Evolutionary conservation across 2,888 invertebrate genomes (phyloP).

Genomic region (Branchellion lobata): DNA sequence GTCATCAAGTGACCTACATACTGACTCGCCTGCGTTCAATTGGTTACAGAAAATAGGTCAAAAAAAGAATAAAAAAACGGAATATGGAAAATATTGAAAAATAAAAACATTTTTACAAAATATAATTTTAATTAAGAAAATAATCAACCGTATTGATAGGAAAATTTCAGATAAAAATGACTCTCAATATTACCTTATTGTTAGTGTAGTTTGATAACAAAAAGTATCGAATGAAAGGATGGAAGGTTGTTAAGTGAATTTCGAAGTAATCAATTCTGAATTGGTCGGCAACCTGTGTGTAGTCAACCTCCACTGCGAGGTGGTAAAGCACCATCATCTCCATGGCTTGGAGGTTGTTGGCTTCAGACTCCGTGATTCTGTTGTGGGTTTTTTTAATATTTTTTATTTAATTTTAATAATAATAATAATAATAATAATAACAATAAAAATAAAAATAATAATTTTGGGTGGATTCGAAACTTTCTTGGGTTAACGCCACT

Average conservation of each 20-base stretch:
- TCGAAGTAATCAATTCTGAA: too few relatives aligned
- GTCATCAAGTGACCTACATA: conserved; percentile 72
- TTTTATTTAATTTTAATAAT: background rate
- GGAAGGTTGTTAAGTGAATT: too few relatives aligned
- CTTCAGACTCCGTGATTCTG: conserved; percentile 65
- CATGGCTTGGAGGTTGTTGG: conserved; percentile 74
- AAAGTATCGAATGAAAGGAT: too few relatives aligned
- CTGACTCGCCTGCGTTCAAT: conserved; percentile 69
- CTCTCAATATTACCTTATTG: too few relatives aligned
- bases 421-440: background rate
- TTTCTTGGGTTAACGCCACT: too few relatives aligned
- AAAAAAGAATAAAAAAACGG: background rate
- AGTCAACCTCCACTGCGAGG: conserved; percentile 77
- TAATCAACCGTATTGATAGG: too few relatives aligned
- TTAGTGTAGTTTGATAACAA: too few relatives aligned
- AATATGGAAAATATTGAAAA: conserved; percentile 6
- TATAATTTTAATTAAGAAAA: too few relatives aligned
- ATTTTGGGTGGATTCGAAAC: too few relatives aligned
- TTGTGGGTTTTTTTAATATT: background rate
- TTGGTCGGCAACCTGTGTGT: conserved; percentile 69
- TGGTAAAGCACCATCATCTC: conserved; percentile 71
- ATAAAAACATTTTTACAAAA: too few relatives aligned
- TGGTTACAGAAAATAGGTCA: too few relatives aligned
- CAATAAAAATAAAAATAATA: background rate
- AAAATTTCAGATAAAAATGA: too few relatives aligned